Percentiles rank a stretch among this genome's conserved stretches.
Conservation (phyloP, 2,113 vertebrate species). For the Glareola pratincola region DNA sequence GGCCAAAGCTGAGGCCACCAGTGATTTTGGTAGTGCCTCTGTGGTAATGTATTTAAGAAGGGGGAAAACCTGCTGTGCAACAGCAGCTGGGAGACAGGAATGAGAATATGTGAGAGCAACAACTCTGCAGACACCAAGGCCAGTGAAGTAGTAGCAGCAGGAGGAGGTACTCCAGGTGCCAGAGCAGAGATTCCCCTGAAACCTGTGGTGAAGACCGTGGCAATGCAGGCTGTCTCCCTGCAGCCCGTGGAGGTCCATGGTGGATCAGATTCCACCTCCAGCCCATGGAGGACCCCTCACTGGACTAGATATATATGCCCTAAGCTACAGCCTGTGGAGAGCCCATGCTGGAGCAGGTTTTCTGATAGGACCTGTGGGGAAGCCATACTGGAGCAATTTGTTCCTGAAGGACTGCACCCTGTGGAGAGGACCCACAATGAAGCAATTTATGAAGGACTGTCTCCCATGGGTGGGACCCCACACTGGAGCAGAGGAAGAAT, state of each 20-base stretch:
- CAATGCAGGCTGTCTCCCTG: background rate
- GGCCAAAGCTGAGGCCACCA: background rate
- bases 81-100: background rate
- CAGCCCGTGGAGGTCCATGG: too few species aligned
- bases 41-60: background rate
- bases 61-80: background rate
- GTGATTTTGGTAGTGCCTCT: background rate
- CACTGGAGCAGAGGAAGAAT: background rate
- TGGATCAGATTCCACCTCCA: background rate
- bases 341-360: background rate
- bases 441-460: background rate
- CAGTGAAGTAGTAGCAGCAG: background rate
- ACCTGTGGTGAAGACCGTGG: fast-evolving
- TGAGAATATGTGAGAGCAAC: background rate
- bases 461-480: background rate
- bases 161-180: fast-evolving
- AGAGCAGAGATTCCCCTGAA: background rate
- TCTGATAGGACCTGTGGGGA: background rate
- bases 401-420: background rate
- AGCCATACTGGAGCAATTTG: background rate
- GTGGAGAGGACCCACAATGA: too few species aligned
- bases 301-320: too few species aligned
- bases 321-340: background rate
- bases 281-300: background rate
- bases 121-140: background rate